Base-by-base conservation (phyloP, 1,140 invertebrate species). In the Anastrepha ludens region DNA sequence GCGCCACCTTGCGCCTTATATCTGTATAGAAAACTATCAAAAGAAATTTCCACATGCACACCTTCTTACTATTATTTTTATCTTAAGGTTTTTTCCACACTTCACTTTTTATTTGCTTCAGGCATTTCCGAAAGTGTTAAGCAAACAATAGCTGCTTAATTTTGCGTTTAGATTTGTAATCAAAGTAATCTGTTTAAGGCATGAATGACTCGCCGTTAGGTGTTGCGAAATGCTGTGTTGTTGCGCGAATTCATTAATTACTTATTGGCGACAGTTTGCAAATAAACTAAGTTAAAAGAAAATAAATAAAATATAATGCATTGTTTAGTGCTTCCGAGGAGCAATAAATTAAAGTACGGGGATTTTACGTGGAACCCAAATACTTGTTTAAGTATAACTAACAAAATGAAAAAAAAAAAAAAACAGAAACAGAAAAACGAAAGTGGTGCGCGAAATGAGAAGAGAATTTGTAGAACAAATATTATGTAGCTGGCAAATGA, bases 171-270 rank as follows among this genome's bases (percentile, higher is more conserved):
- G 47, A 74, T 74, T 74, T 74, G 67, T 74, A 74, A 74, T 74
- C 67, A 74, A 74, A 74, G 67, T 74, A 74, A 74, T 74, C 67
- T 47, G 67, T 74, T 74, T 74, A 74, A 47, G 15, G 44, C 67
- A 29, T 29, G 29, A 44, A 47, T 74, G 67, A 74, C 13, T 74
- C 47, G 67, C 47, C 15, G 3, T 47, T 67, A 44, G 44, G 0
- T 47, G 44, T 74, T 44, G 1, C 29, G 29, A 29, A 29, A 29
- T 29, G 29, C 1, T 13, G 11, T 47, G 15, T 50, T 47, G 44
- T 44, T 15, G 39, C 44, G n/a, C 17, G 67, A 9, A 47, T 74
- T 74, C 15, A 74, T 74, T 13, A 47, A 47, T 44, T 74, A 47
- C 44, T 74, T 47, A 74, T 15, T 74, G 67, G 13, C 4, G 67